Evolutionary conservation across 53 echinoderm and acorn worm genomes (phyloP).

Genomic region (Holothuria leucospilota): DNA sequence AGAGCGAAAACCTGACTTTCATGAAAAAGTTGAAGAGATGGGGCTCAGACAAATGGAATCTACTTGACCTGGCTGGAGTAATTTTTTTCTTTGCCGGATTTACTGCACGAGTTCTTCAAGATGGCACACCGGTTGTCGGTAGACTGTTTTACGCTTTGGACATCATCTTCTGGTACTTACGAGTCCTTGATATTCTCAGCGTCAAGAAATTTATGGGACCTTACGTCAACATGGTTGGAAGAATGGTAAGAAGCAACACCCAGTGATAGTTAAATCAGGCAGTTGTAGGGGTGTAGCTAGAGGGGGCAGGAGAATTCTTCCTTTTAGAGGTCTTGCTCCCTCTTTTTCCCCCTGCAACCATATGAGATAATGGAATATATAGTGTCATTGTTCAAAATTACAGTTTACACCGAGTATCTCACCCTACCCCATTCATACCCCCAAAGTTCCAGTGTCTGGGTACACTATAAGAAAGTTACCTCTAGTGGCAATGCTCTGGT

Average conservation of each 20-base stretch:
- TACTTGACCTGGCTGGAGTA: slow-evolving; percentile 79
- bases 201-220: slow-evolving; percentile 90
- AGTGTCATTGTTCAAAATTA: no score
- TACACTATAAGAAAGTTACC: no score
- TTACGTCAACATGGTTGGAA: slow-evolving; percentile 85
- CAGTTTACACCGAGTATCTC: no score
- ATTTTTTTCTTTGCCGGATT: slow-evolving; percentile 70
- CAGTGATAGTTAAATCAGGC: no score
- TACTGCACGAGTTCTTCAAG: slow-evolving; percentile 36
- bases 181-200: slow-evolving; percentile 84
- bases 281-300: no score
- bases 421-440: no score
- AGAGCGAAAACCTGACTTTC: slow-evolving; percentile 70
- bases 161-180: slow-evolving; percentile 90
- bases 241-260: slow-evolving; percentile 70
- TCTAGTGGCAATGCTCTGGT: no score
- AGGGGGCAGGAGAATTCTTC: no score
- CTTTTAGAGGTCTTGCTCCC: no score
- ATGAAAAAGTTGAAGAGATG: slow-evolving; percentile 84
- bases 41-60: slow-evolving; percentile 90
- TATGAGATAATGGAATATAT: no score
- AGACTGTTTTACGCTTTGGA: slow-evolving; percentile 73
- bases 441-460: no score
- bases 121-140: slow-evolving; percentile 23
- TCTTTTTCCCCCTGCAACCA: no score